Evolutionary conservation across 2,888 invertebrate genomes (phyloP).

Genomic region (Allophyes oxyacanthae): DNA sequence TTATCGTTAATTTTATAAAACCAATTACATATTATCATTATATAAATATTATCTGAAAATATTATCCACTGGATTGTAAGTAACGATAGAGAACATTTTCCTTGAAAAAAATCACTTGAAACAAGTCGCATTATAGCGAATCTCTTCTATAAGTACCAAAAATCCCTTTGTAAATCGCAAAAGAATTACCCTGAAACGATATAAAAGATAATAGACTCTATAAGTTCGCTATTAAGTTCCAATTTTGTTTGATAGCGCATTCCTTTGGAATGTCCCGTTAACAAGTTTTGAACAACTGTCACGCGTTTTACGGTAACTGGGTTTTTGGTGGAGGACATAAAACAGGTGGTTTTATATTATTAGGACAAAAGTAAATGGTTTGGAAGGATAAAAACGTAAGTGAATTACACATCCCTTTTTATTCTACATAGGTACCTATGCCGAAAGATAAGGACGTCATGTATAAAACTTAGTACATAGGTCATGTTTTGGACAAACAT

Average conservation of each 20-base stretch:
- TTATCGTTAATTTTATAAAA: too few species aligned
- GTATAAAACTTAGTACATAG: too few species aligned
- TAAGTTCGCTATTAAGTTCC: conserved; percentile 10
- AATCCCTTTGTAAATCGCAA: conserved; percentile 63
- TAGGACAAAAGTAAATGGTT: conserved; percentile 14
- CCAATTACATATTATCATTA: too few species aligned
- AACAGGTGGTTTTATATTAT: conserved; percentile 27
- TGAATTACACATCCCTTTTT: background rate
- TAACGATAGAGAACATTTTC: conserved; percentile 49
- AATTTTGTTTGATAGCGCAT: conserved; percentile 20
- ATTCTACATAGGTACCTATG: background rate
- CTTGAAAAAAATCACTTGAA: conserved; percentile 65
- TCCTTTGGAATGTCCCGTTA: conserved; percentile 23
- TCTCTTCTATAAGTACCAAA: conserved; percentile 63
- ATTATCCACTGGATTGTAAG: conserved; percentile 35
- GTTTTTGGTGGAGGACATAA: conserved; percentile 26
- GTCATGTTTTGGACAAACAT: too few species aligned
- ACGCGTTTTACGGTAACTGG: conserved; percentile 26
- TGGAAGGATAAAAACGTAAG: conserved; percentile 3
- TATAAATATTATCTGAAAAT: conserved; percentile 37
- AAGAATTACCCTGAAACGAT: conserved; percentile 59
- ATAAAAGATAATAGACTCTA: conserved; percentile 35
- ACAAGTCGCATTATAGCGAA: conserved; percentile 67
- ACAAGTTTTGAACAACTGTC: conserved; percentile 52
- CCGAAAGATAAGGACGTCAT: too few species aligned